Conservation (phyloP, 2,797 vertebrate species). For the Alosa sapidissima region DNA sequence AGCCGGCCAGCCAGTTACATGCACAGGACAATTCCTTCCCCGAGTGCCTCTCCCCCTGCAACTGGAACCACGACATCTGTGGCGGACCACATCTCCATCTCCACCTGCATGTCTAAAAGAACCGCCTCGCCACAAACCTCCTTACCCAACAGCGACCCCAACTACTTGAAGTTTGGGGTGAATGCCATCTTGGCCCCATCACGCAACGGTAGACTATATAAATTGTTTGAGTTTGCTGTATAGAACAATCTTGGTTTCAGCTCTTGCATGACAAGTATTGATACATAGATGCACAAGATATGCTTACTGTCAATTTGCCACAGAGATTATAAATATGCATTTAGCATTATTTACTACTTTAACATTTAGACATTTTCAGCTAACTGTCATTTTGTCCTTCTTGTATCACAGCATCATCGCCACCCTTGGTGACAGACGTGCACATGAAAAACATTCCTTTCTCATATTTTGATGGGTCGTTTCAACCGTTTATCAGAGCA, state of each 20-base stretch:
- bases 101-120: slow-evolving; percentile 58
- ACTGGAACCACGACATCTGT: slow-evolving; percentile 57
- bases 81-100: slow-evolving; percentile 46
- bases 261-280: neutral
- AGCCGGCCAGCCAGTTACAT: slow-evolving; percentile 79
- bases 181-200: slow-evolving; percentile 91
- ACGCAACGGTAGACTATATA: slow-evolving; percentile 75
- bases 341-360: neutral
- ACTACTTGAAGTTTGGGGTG: slow-evolving; percentile 93
- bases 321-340: neutral
- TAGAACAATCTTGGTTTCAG: neutral
- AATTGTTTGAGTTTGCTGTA: neutral
- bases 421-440: slow-evolving; percentile 73
- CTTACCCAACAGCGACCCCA: slow-evolving; percentile 65
- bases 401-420: slow-evolving; percentile 71
- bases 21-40: slow-evolving; percentile 72
- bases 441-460: slow-evolving; percentile 86
- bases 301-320: too few relatives aligned
- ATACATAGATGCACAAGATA: neutral
- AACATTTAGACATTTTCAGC: neutral
- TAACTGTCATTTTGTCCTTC: slow-evolving; percentile 28
- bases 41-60: slow-evolving; percentile 72
- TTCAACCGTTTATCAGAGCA: slow-evolving; percentile 91
- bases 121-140: slow-evolving; percentile 67
- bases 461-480: slow-evolving; percentile 87